A percentile compares a stretch with the other conserved stretches of the same genome.
Evolutionary conservation across 1,140 invertebrate species (phyloP).

Genomic region (Orussus abietinus): DNA sequence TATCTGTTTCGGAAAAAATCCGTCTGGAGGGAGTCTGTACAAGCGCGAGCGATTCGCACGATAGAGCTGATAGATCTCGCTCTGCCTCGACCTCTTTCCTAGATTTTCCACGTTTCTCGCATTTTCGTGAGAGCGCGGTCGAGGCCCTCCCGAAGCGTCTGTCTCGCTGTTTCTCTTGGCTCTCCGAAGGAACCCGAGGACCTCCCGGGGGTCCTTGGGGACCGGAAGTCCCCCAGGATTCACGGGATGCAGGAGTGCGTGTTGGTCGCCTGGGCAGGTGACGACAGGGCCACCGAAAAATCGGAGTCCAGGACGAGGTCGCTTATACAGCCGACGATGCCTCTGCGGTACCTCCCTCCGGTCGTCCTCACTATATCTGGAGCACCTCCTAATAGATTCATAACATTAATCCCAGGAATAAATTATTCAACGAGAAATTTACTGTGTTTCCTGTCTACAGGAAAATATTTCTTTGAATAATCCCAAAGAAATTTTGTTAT

Average conservation of each 20-base stretch:
- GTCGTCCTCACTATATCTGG: slow-evolving; percentile 66
- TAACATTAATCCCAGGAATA: too few relatives aligned
- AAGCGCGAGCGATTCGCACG: too few relatives aligned
- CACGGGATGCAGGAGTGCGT: slow-evolving; percentile 50
- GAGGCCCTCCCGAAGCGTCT: background rate
- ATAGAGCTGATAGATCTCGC: slow-evolving; percentile 13
- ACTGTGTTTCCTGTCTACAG: too few relatives aligned
- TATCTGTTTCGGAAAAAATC: too few relatives aligned
- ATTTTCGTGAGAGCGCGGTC: background rate
- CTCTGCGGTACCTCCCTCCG: slow-evolving; percentile 64
- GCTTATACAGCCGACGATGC: slow-evolving; percentile 76
- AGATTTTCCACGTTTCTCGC: slow-evolving; percentile 14
- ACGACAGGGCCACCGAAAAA: slow-evolving; percentile 62
- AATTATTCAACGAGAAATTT: too few relatives aligned
- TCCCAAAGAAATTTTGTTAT: too few relatives aligned
- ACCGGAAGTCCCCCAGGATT: slow-evolving; percentile 21
- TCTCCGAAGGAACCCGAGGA: too few relatives aligned
- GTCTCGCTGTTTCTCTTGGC: slow-evolving; percentile 7
- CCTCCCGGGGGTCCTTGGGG: background rate
- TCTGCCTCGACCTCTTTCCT: background rate
- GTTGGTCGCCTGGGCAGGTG: slow-evolving; percentile 57
- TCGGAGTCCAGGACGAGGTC: slow-evolving; percentile 77
- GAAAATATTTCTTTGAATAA: too few relatives aligned
- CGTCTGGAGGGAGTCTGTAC: too few relatives aligned
- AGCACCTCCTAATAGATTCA: too few relatives aligned